Base-by-base conservation (phyloP, 2,888 invertebrate species). In the Dicranocentrus wangi region DNA sequence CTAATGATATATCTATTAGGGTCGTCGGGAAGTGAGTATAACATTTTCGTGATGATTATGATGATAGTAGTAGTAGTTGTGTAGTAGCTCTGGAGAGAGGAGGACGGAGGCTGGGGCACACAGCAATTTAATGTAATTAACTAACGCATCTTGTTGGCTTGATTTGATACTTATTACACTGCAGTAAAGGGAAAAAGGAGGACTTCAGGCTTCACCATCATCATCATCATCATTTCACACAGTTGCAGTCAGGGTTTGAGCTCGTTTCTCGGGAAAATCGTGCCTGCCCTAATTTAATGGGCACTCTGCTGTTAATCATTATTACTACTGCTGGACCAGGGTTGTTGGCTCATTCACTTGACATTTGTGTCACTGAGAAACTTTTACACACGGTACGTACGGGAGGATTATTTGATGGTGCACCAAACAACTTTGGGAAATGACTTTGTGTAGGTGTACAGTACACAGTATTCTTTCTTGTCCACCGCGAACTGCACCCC, bases 61-160 rank as follows among this genome's bases (percentile, higher is more conserved):
- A n/a, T n/a, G n/a, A n/a, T n/a, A n/a, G n/a, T n/a, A n/a, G n/a
- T n/a, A n/a, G n/a, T n/a, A n/a, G n/a, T n/a, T n/a, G n/a, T n/a
- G n/a, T n/a, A n/a, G 42, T 42, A 10, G 7, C 7, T 42, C 42
- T 42, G 13, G 42, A 42, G 13, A n/a, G n/a, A n/a, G n/a, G n/a
- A n/a, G n/a, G n/a, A n/a, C 5, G 23, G 27, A 60, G 23, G 13
- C 10, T 53, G n/a, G 25, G 15, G 39, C 32, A 77, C 70, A 58
- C 60, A 69, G 75, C 69, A 69, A 68, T 81, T 75, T 75, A 81
- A 75, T 81, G 69, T 75, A 75, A 75, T 81, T 81, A 81, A 70
- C 47, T 81, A 81, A 81, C 81, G 81, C 81, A 81, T 81, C 39
- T 23, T 53, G 58, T 65, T 75, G 53, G 32, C 81, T 72, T 75